Percentiles rank a stretch among this genome's conserved stretches.
Conservation (phyloP, 1,140 invertebrate genomes). For the Lycorma delicatula region DNA sequence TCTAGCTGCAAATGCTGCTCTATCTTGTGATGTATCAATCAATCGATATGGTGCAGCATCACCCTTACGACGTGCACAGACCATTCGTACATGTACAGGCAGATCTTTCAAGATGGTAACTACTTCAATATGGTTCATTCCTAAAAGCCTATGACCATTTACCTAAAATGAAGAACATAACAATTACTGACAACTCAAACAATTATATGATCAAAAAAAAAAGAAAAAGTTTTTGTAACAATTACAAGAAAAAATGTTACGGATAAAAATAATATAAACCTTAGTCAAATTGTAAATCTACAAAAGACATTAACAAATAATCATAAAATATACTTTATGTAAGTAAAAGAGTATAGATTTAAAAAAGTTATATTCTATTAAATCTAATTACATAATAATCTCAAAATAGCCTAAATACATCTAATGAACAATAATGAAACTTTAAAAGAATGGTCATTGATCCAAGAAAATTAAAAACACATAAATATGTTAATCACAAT, state of each 20-base stretch:
- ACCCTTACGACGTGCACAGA: conserved; percentile 68
- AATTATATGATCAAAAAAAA: not conserved
- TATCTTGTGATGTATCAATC: conserved; percentile 56
- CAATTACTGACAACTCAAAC: not conserved
- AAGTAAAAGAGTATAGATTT: not conserved
- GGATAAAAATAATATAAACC: not conserved
- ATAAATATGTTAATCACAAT: no score
- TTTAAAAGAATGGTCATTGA: no score
- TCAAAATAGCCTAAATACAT: no score
- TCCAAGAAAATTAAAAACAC: no score
- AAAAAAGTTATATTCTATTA: no score
- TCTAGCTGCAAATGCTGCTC: conserved; percentile 58
- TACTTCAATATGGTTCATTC: conserved; percentile 93
- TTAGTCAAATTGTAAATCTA: not conserved
- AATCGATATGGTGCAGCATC: conserved; percentile 49
- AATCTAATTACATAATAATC: no score
- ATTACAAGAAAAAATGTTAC: not conserved
- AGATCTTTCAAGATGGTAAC: conserved; percentile 92
- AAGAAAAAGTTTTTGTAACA: not conserved
- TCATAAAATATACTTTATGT: not conserved
- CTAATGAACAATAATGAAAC: no score
- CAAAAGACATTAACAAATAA: not conserved
- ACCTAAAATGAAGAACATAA: conserved; percentile 54
- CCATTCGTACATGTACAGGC: conserved; percentile 86
- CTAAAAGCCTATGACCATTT: conserved; percentile 87